Evolutionary conservation across 1,140 invertebrate species (phyloP), one percentile per base, ranked within the genome.

Genomic region (Heliconius hermathena): DNA sequence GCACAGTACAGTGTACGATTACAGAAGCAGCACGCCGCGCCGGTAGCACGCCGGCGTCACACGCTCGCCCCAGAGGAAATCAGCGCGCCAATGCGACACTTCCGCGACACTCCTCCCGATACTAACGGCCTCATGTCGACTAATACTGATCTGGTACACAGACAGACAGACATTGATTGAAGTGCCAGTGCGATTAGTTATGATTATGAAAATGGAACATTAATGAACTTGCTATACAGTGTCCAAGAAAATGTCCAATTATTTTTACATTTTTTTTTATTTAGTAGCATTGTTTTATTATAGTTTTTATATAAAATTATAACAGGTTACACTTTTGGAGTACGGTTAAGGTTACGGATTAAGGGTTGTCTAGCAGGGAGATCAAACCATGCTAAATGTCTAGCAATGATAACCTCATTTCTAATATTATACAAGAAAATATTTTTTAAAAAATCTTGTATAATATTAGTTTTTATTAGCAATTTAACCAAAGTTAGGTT

Each of bases 11-110:
- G 33, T 0, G 4, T 36, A 26, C 26, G 26, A 26, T 1, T 26
- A 36, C 33, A 36, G 33, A 1, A 36, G 33, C 5, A 36, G 33
- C 33, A 36, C 33, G 33, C 29, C 33, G 66, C 71, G 52, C 33
- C 26, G 41, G 78, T 41, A 66, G n/a, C 38, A 57, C 9, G 60
- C 60, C 54, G 8, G 54, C 36, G 72, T 66, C 54, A 52, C 77
- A 74, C 72, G 60, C 78, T 73, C 77, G 78, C 78, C 78, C 78
- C 78, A 79, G 73, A 79, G 78, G 78, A 79, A 79, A 74, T 79
- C 78, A 74, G 57, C 78, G 78, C 78, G 73, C 73, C 78, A 71
- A 79, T 79, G 60, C 74, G 66, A 60, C 78, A 73, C 78, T 75
- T 75, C 78, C 78, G 78, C 72, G 60, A 74, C 78, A 70, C 57